Evolutionary conservation across 2,888 invertebrate genomes (phyloP), one percentile per base, ranked within the genome.

Genomic region (Drosophila flavopinicola): DNA sequence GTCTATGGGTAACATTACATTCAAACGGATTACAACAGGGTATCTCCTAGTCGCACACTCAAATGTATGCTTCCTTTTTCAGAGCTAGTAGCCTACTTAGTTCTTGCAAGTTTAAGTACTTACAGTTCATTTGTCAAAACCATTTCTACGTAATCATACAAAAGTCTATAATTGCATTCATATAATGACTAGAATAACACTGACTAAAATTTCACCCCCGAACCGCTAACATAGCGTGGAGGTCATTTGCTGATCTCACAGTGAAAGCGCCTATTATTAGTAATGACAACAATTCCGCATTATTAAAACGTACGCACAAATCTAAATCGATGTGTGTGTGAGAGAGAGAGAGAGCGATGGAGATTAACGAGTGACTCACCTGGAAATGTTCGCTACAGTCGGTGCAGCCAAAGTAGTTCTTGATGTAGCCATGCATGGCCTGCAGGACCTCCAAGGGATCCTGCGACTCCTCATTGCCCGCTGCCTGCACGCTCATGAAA

Each of bases 381-480:
- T 95, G 93, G 89, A 99, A 99, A 92, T 99, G 98, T 82, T 94
- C 91, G 1, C 96, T 93, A 90, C 99, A 99, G 61, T 97, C 96
- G 2, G 94, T 93, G 89, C 99, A 99, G 2, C 98, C 97, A 91
- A 99, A 98, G 92, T 97, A 99, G 90, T 97, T 90, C 85, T 95
- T 95, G 15, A 99, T 93, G 90, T 98, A 99, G 0, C 95, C 96
- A 87, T 95, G 94, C 93, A 99, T 96, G 0, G 96, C 95, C 75
- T 93, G 93, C 4, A 99, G 91, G 1, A 98, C 94, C 88, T 94
- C 94, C 2, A 93, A 92, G 0, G 95, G 94, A 86, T 94, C 93
- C 3, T 88, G 85, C 6, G 92, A 92, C 33, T 92, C 88, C 35
- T 91, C 92, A 13, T 70, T 78, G 23, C 91, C 90, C 3, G 93